phyloP scores from a whole-genome alignment of 2,113 vertebrate species.

The Coryphaenoides rupestris region DNA sequence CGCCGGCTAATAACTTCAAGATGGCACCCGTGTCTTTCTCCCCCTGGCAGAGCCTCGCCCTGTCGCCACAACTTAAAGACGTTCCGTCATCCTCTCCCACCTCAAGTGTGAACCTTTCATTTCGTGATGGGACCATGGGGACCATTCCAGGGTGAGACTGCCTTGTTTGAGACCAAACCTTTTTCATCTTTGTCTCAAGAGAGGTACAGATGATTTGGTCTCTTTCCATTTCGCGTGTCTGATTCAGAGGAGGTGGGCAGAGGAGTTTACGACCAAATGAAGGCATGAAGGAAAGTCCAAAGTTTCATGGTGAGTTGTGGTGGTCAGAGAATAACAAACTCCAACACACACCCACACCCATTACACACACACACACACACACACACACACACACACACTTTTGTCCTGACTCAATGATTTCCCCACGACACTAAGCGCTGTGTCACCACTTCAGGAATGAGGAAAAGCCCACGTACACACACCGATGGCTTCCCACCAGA shows the following conservation, averaged over 20 bases:
- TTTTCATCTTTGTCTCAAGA: too few species aligned
- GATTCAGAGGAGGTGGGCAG: background rate
- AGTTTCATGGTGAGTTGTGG: background rate
- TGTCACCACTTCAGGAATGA: slow-evolving; percentile 1
- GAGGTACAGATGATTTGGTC: too few species aligned
- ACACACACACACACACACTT: background rate
- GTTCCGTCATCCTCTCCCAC: background rate
- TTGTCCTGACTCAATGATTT: background rate
- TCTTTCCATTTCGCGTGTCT: too few species aligned
- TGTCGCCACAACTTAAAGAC: slow-evolving; percentile 2
- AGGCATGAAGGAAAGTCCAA: slow-evolving; percentile 26
- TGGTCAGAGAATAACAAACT: background rate
- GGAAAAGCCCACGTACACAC: slow-evolving; percentile 2
- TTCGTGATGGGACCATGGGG: background rate
- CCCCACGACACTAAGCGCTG: background rate
- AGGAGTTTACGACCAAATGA: background rate
- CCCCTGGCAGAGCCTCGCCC: background rate
- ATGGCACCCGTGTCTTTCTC: background rate
- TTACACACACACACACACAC: background rate
- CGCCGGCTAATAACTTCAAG: slow-evolving; percentile 20
- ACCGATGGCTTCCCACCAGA: background rate
- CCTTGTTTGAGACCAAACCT: too few species aligned
- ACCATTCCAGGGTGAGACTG: background rate
- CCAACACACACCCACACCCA: slow-evolving; percentile 8
- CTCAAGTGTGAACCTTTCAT: background rate